Base-by-base conservation (phyloP, 1,140 invertebrate species). In the Dryas iulia region DNA sequence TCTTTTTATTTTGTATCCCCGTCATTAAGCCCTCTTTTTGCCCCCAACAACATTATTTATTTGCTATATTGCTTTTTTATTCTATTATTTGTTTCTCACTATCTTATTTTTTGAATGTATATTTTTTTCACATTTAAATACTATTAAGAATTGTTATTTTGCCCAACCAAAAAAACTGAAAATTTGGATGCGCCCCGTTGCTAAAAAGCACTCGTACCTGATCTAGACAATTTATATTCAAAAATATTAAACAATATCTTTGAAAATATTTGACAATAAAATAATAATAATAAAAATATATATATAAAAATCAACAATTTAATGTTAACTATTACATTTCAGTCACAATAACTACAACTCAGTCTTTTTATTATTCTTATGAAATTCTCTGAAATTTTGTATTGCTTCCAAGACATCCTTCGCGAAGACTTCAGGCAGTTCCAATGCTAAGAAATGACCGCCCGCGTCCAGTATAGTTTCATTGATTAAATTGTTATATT, bases 371-470 rank as follows among this genome's bases (percentile, higher is more conserved):
- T 79, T 77, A 28, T 78, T 72, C 59, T 77, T 78, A 47, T 79
- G 76, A 74, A 63, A 81, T 26, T 79, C 65, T 52, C 74, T 79
- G 61, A 86, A 86, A 14, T 70, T 76, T 11, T 24, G 53, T 0
- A 73, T 66, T 8, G 86, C 84, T 11, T 78, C 78, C 8, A 85
- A 60, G 86, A 86, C 86, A 70, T 96, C 95, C 23, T 94, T 86
- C 0, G 95, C 89, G 5, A 96, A 82, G 1, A 94, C 64, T 73
- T 93, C 68, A 0, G 96, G 96, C 69, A 94, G 91, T 82, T 97
- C 96, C 33, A 96, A 93, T 0, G 96, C 95, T 5, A 95, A 93
- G 86, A 97, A 97, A 83, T 97, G 96, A 0, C 96, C 96, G 1
- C 96, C 96, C 6, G 92, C 86, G 0, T 92, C 71, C 8, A 93